Evolutionary conservation across 2,113 vertebrate genomes (phyloP).

Genomic region (Cheilinus undulatus): DNA sequence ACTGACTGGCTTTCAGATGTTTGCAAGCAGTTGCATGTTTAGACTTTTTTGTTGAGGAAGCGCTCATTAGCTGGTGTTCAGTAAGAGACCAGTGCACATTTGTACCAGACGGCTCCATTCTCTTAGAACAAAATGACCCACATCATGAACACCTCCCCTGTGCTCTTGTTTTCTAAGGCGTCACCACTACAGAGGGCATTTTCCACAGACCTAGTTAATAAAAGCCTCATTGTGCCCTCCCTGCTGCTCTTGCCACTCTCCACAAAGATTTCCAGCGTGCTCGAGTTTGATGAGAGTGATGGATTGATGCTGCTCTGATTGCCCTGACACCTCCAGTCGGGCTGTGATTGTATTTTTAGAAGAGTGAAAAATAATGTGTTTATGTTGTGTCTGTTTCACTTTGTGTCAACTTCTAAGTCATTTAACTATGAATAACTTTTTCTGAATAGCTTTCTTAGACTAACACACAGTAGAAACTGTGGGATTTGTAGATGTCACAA

Average conservation of each 20-base stretch:
- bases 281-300: conserved; percentile 62
- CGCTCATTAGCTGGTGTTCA: conserved; percentile 2
- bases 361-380: conserved; percentile 36
- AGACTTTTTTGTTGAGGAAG: too few relatives aligned
- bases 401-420: conserved; percentile 33
- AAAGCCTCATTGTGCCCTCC: conserved; percentile 35
- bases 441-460: conserved; percentile 32
- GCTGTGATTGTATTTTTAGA: conserved; percentile 51
- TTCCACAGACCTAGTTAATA: conserved; percentile 21
- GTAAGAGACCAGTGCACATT: background rate
- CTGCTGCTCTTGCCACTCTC: conserved; percentile 14
- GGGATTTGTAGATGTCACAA: conserved; percentile 35
- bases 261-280: conserved; percentile 27
- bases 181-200: conserved; percentile 18
- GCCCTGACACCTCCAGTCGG: conserved; percentile 46
- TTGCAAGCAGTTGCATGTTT: too few relatives aligned
- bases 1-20: too few relatives aligned
- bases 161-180: conserved; percentile 37
- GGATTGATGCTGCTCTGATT: conserved; percentile 60
- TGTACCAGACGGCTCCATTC: conserved; percentile 27
- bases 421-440: conserved; percentile 41
- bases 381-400: conserved; percentile 48
- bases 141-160: conserved; percentile 16
- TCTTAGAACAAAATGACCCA: conserved; percentile 51
- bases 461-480: conserved; percentile 29